Base-by-base conservation (phyloP, 2,113 vertebrate genomes). In the Esox niger region DNA sequence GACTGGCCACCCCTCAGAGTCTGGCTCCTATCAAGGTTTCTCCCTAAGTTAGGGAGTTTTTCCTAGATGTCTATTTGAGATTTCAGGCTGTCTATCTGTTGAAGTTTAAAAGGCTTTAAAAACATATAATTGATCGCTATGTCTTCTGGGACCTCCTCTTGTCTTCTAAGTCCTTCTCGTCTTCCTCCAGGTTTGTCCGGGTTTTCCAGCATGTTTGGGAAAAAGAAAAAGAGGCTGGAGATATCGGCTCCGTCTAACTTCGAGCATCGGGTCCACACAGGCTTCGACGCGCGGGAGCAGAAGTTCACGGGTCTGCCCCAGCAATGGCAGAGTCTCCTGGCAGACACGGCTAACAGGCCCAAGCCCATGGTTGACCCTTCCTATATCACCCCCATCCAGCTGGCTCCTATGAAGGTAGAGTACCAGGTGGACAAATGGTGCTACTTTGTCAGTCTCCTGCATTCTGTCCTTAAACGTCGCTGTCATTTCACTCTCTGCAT, bases 221-320 rank as follows among this genome's bases (percentile, higher is more conserved):
- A 98, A 88, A 98, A 98, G 92, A 99, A 99, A 93, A 99, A 98
- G 91, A 90, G 94, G 76, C 91, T 99, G 80, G 97, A 99, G 87
- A 99, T 99, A 78, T 99, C 97, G 2, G 97, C 97, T 30, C 97
- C 97, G n/a, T 98, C 96, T 5, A 99, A 98, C 91, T 99, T 99
- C 13, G 97, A 99, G 84, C 97, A 99, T 87, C 94, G 97, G 67
- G 96, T 99, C 57, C 97, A 99, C 79, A 99, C 97, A 1, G 97
- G 96, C 71, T 99, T 99, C 75, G 97, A 99, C 83, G 94, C 93
- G 8, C 93, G 93, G 62, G 95, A 99, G 86, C 96, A 98, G 91
- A 97, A 95, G 80, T 99, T 98, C 80, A 99, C 96, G 0, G 97
- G 97, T 54, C 89, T 99, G 69, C 97, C 97, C 0, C 95, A 96